Percentiles rank a stretch among this genome's conserved stretches.
Evolutionary conservation across 2,888 invertebrate species (phyloP).

Genomic region (Drosophila rubida): DNA sequence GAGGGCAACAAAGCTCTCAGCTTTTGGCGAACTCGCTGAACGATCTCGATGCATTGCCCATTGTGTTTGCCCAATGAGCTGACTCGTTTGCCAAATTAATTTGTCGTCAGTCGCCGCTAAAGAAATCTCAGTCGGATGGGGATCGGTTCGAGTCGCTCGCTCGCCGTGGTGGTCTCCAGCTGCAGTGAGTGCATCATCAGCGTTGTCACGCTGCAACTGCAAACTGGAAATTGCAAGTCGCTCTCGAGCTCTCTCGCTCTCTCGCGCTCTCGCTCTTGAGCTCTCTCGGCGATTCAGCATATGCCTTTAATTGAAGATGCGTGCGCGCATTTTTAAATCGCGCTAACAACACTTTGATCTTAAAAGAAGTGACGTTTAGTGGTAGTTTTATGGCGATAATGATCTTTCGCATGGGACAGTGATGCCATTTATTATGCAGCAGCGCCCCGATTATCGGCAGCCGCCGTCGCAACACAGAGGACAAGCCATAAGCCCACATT

Average conservation of each 20-base stretch:
- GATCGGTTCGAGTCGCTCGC: too few species aligned
- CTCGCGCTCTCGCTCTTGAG: too few species aligned
- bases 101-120: conserved; percentile 82
- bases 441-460: conserved; percentile 55
- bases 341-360: conserved; percentile 84
- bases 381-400: conserved; percentile 83
- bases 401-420: conserved; percentile 83
- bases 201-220: too few species aligned
- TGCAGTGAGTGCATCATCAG: too few species aligned
- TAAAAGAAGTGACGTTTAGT: conserved; percentile 84
- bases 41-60: too few species aligned
- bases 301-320: conserved; percentile 81
- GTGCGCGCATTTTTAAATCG: conserved; percentile 81
- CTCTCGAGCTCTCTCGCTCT: too few species aligned
- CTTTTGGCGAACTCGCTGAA: neutral
- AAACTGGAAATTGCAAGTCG: conserved; percentile 66
- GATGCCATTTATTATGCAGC: conserved; percentile 83
- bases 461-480: conserved; percentile 4
- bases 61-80: conserved; percentile 54
- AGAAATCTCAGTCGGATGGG: too few species aligned
- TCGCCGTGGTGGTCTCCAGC: conserved; percentile 61
- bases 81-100: conserved; percentile 82
- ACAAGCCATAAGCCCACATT: conserved; percentile 21
- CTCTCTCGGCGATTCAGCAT: too few species aligned
- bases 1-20: conserved; percentile 36